A percentile compares a stretch with the other conserved stretches of the same genome.
These are phyloP conservation scores for Aldabrachelys gigantea DNA, from an alignment of 2,113 vertebrate species.

Conservation along the genomic window DNA sequence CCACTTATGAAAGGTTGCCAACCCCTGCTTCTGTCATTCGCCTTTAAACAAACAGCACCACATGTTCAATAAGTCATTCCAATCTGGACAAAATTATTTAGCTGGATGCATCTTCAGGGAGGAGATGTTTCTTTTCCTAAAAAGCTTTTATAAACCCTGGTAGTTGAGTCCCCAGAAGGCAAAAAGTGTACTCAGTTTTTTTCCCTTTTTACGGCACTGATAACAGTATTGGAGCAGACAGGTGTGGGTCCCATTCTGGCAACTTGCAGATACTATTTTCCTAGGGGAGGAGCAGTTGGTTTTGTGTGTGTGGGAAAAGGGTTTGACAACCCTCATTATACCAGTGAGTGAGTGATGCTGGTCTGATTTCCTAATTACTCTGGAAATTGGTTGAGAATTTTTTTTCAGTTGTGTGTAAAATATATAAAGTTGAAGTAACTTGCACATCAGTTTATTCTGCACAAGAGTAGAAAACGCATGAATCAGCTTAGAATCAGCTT, in stretches of 20 bases:
- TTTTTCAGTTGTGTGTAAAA: conserved; percentile 17
- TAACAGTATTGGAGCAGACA: not conserved
- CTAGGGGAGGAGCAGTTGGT: not conserved
- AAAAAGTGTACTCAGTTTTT: accelerated
- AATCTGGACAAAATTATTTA: not conserved
- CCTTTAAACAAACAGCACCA: not conserved
- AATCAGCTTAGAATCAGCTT: conserved; percentile 19
- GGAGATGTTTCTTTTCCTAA: not conserved
- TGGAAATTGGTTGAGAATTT: not conserved
- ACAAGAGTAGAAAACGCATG: conserved; percentile 24
- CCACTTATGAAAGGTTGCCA: no score
- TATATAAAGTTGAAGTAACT: conserved; percentile 31
- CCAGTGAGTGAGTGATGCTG: not conserved
- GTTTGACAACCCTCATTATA: not conserved
- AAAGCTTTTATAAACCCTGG: not conserved
- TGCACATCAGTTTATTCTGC: conserved; percentile 15
- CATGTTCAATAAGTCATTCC: not conserved
- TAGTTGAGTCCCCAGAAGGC: not conserved
- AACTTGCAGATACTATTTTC: not conserved
- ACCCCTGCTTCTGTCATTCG: not conserved
- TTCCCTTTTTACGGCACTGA: not conserved
- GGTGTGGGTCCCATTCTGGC: not conserved
- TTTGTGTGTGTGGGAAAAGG: not conserved
- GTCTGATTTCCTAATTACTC: conserved; percentile 24
- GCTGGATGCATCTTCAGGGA: not conserved